These are phyloP conservation scores for Philonicus albiceps DNA, from an alignment of 2,888 invertebrate genomes.

Conservation along the genomic window DNA sequence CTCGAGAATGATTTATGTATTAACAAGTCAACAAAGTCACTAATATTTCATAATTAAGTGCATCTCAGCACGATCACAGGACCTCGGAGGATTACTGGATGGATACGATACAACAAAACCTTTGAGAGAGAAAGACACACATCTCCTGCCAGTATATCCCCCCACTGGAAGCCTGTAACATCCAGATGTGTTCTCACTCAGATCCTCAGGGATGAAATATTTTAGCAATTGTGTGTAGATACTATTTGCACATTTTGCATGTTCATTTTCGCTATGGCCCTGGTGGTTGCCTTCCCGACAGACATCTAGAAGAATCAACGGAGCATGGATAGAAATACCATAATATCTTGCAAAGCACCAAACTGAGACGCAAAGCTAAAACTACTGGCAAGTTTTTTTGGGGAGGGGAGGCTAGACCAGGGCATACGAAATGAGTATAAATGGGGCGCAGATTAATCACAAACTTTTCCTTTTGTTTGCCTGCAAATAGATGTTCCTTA, in stretches of 20 bases:
- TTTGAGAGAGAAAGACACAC: background rate
- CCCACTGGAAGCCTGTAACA: background rate
- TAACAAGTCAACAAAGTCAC: slow-evolving; percentile 34
- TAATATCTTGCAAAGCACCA: slow-evolving; percentile 19
- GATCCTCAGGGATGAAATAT: slow-evolving; percentile 22
- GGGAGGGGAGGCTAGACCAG: background rate
- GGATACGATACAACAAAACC: background rate
- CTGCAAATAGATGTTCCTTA: slow-evolving; percentile 22
- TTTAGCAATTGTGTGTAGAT: slow-evolving; percentile 22
- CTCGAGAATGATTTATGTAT: slow-evolving; percentile 1
- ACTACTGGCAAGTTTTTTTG: background rate
- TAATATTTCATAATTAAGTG: slow-evolving; percentile 38
- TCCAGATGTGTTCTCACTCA: slow-evolving; percentile 17
- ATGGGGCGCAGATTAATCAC: slow-evolving; percentile 33
- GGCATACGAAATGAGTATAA: slow-evolving; percentile 28
- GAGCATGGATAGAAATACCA: slow-evolving; percentile 27
- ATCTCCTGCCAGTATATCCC: background rate
- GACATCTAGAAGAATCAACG: slow-evolving; percentile 23
- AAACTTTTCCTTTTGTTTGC: slow-evolving; percentile 20
- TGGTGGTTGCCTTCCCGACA: background rate
- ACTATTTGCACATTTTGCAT: slow-evolving; percentile 31
- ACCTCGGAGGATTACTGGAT: slow-evolving; percentile 18
- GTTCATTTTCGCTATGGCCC: slow-evolving; percentile 19
- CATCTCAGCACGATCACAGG: slow-evolving; percentile 27
- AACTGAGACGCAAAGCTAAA: slow-evolving; percentile 31